These are phyloP conservation scores for Gymnocheta viridis DNA, from an alignment of 2,888 invertebrate species.

Conservation along the genomic window DNA sequence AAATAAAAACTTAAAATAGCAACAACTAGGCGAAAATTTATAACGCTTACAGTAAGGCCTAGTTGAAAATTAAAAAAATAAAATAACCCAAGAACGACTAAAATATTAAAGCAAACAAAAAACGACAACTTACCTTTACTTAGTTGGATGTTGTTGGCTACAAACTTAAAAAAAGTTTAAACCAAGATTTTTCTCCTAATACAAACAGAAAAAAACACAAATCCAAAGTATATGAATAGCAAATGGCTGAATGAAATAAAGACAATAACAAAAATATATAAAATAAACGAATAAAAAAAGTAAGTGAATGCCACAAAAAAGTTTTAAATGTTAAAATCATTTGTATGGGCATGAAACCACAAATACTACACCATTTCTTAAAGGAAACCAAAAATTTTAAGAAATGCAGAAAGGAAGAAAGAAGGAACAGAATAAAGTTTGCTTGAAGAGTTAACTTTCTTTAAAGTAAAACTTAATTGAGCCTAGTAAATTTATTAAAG, in stretches of 20 bases:
- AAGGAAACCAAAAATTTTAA: neutral
- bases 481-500: no score
- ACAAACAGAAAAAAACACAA: conserved; percentile 28
- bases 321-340: conserved; percentile 49
- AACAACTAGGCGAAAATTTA: conserved; percentile 69
- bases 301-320: conserved; percentile 30
- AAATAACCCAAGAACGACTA: conserved; percentile 36
- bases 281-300: conserved; percentile 39
- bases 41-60: conserved; percentile 69
- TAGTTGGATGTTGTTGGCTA: conserved; percentile 20
- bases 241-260: conserved; percentile 46
- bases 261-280: conserved; percentile 14
- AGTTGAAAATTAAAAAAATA: conserved; percentile 44
- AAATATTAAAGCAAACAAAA: conserved; percentile 1
- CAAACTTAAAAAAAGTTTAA: conserved; percentile 20
- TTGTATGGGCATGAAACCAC: conserved; percentile 33
- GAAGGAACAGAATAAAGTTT: no score
- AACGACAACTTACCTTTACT: conserved; percentile 42
- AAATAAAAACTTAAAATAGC: conserved; percentile 1
- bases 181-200: conserved; percentile 40
- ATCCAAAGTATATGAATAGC: conserved; percentile 10
- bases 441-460: no score
- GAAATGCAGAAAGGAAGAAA: neutral
- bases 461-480: no score
- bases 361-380: conserved; percentile 53